Conservation (phyloP, 2,113 vertebrate genomes). For the Rhinolophus sinicus region DNA sequence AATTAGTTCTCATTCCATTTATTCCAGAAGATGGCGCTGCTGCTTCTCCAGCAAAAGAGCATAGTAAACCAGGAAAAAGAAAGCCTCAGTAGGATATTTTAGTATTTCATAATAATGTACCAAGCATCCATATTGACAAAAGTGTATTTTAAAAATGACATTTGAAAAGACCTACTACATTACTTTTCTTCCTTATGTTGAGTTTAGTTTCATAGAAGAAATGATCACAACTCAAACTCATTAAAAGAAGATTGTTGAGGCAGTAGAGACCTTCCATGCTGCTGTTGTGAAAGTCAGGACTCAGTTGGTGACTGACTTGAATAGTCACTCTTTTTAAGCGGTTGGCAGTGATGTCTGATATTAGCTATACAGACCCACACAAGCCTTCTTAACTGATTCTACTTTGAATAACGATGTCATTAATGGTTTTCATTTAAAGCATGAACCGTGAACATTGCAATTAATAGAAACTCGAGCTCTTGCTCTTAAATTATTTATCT, state of each 20-base stretch:
- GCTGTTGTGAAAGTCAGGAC: neutral
- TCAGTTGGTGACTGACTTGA: neutral
- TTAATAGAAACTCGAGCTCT: conserved; percentile 8
- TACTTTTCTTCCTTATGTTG: conserved; percentile 59
- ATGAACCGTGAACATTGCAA: neutral
- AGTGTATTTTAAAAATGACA: conserved; percentile 61
- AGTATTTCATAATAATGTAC: conserved; percentile 64
- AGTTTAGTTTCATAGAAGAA: conserved; percentile 60
- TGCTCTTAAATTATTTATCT: neutral
- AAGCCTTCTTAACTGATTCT: neutral
- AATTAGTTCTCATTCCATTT: conserved; percentile 42
- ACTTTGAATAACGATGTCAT: conserved; percentile 31
- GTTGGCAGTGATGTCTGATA: neutral
- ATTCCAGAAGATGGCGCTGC: conserved; percentile 58
- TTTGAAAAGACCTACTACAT: conserved; percentile 60
- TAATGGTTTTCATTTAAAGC: neutral
- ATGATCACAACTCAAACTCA: conserved; percentile 42
- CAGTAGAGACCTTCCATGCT: neutral
- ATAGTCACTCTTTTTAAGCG: neutral
- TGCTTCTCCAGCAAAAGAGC: neutral
- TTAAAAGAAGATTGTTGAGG: conserved; percentile 42
- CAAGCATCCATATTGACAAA: conserved; percentile 61
- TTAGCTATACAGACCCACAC: neutral
- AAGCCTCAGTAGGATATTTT: conserved; percentile 52
- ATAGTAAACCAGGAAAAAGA: neutral